These are phyloP conservation scores for Microtus pennsylvanicus DNA, from an alignment of 2,113 vertebrate species.

Conservation along the genomic window DNA sequence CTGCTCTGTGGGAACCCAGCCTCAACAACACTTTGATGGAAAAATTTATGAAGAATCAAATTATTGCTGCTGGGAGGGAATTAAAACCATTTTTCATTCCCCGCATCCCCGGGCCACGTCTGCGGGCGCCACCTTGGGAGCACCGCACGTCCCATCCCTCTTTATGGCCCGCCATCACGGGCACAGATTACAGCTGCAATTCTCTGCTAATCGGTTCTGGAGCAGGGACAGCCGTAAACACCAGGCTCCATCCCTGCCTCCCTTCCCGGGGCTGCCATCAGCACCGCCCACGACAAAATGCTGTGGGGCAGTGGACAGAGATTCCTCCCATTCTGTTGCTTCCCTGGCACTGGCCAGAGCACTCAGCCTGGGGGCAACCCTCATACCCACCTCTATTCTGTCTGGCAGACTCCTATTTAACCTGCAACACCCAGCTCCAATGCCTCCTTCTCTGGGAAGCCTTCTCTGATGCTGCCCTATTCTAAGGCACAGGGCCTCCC, in stretches of 20 bases:
- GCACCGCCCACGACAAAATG: constrained; percentile 15
- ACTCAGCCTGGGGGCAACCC: background rate
- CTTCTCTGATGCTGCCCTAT: constrained; percentile 14
- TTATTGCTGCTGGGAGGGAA: constrained; percentile 92
- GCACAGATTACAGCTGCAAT: constrained; percentile 91
- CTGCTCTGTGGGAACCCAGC: constrained; percentile 85
- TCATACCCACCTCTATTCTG: background rate
- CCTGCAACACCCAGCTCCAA: constrained; percentile 52
- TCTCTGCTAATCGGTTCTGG: constrained; percentile 90
- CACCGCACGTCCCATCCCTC: constrained; percentile 87
- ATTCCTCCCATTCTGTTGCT: background rate
- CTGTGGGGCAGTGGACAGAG: background rate
- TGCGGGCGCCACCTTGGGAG: constrained; percentile 90
- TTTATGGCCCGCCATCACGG: constrained; percentile 88
- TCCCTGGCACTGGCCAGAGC: background rate
- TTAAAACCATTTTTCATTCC: constrained; percentile 94
- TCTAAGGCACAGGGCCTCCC: background rate
- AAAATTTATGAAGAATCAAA: constrained; percentile 93
- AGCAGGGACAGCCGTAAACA: constrained; percentile 86
- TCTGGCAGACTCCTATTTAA: constrained; percentile 72
- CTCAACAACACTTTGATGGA: constrained; percentile 90
- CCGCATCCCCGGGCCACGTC: constrained; percentile 88
- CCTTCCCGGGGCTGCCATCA: constrained; percentile 71
- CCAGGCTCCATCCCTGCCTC: constrained; percentile 83
- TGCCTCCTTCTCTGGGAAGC: constrained; percentile 51